These are phyloP conservation scores for Nestor notabilis DNA, from an alignment of 2,113 vertebrate species.

Conservation along the genomic window DNA sequence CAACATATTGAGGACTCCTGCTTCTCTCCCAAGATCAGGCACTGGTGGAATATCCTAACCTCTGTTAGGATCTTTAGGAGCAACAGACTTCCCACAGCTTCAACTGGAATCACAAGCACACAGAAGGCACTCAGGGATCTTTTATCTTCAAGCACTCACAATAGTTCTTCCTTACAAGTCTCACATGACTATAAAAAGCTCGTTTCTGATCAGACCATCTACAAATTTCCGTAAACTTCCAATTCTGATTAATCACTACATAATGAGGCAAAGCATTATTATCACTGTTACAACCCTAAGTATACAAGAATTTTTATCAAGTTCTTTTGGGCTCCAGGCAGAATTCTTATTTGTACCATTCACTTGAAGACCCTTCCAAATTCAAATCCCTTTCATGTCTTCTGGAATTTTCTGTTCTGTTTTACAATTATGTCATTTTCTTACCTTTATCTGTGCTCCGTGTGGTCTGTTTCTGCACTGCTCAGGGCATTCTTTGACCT, in stretches of 20 bases:
- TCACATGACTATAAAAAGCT: not conserved
- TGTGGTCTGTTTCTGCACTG: not conserved
- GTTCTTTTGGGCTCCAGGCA: not conserved
- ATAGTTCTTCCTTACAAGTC: not conserved
- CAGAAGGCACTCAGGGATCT: not conserved
- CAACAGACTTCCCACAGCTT: not conserved
- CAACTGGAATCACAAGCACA: not conserved
- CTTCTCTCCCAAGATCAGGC: not conserved
- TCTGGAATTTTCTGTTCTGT: not conserved
- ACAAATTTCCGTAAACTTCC: not conserved
- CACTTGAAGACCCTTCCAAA: not conserved
- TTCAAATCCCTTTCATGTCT: not conserved
- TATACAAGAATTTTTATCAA: not conserved
- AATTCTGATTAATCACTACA: not conserved
- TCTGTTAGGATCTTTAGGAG: not conserved
- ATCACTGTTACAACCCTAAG: not conserved
- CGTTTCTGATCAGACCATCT: not conserved
- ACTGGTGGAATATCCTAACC: not conserved
- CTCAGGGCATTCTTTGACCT: slow-evolving; percentile 28
- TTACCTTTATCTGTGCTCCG: slow-evolving; percentile 6
- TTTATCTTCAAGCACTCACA: not conserved
- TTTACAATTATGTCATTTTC: not conserved
- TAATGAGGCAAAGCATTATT: not conserved
- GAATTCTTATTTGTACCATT: not conserved
- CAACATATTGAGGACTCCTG: not conserved